Evolutionary conservation across 2,888 invertebrate genomes (phyloP).

Genomic region (Caenorhabditis plicata): DNA sequence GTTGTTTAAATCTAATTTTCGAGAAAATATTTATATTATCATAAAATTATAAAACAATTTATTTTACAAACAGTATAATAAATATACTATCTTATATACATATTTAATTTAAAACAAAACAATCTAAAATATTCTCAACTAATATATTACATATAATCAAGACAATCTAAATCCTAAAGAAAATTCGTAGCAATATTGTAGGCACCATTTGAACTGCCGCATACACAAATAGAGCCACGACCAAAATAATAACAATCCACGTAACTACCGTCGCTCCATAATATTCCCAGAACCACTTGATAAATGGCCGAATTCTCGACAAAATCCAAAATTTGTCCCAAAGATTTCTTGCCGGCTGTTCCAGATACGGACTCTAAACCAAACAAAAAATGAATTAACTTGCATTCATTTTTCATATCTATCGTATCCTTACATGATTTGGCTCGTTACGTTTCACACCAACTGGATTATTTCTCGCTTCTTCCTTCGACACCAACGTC

Average conservation of each 20-base stretch:
- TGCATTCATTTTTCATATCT: background rate
- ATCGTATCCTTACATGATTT: slow-evolving; percentile 47
- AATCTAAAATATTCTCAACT: no score
- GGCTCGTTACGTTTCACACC: slow-evolving; percentile 61
- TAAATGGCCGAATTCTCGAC: slow-evolving; percentile 34
- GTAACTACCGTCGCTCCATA: slow-evolving; percentile 29
- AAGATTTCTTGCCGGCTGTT: slow-evolving; percentile 52
- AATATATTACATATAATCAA: no score
- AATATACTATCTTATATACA: no score
- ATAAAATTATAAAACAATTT: no score
- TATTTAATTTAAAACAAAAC: no score
- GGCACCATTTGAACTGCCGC: no score
- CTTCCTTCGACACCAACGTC: slow-evolving; percentile 43
- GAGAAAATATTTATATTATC: no score
- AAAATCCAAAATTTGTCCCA: slow-evolving; percentile 54
- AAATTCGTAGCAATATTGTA: no score
- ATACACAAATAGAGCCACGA: slow-evolving; percentile 24
- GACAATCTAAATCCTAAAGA: no score
- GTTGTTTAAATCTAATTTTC: no score
- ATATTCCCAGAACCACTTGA: slow-evolving; percentile 34
- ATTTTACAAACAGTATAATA: no score
- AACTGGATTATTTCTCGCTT: slow-evolving; percentile 57
- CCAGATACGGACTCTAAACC: slow-evolving; percentile 53
- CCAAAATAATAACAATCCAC: slow-evolving; percentile 33
- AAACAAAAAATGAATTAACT: background rate